Conservation (phyloP, 1,140 invertebrate species). For the Tetranychus cinnabarinus region DNA sequence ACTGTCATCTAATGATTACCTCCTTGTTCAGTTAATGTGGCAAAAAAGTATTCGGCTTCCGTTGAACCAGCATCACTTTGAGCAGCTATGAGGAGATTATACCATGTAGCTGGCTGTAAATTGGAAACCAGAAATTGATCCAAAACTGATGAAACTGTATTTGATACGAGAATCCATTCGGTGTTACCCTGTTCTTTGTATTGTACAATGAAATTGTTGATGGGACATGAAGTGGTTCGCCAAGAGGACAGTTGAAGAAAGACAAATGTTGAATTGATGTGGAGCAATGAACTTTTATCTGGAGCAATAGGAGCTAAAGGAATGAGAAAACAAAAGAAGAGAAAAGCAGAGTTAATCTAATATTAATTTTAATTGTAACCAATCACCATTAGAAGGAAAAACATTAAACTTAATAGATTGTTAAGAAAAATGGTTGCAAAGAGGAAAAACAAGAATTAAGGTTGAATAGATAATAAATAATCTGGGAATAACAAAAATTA, state of each 20-base stretch:
- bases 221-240: conserved; percentile 25
- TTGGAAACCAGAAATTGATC: conserved; percentile 26
- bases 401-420: too few relatives aligned
- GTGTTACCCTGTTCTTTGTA: conserved; percentile 13
- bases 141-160: conserved; percentile 1
- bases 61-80: conserved; percentile 29
- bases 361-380: too few relatives aligned
- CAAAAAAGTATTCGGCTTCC: conserved; percentile 55
- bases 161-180: conserved; percentile 16
- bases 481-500: too few relatives aligned
- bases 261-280: conserved; percentile 21
- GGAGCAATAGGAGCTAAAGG: conserved; percentile 14
- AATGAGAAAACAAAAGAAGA: conserved; percentile 2
- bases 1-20: neutral
- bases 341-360: neutral
- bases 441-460: too few relatives aligned
- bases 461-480: too few relatives aligned
- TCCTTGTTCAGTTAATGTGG: conserved; percentile 56
- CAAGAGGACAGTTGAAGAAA: conserved; percentile 26
- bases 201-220: conserved; percentile 17
- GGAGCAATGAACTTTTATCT: conserved; percentile 13
- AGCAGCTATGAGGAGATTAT: conserved; percentile 13
- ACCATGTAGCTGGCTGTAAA: conserved; percentile 49
- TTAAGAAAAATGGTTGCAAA: too few relatives aligned
- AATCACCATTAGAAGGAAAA: too few relatives aligned